Conservation (phyloP, 2,888 invertebrate genomes). For the Hirtodrosophila cameraria region DNA sequence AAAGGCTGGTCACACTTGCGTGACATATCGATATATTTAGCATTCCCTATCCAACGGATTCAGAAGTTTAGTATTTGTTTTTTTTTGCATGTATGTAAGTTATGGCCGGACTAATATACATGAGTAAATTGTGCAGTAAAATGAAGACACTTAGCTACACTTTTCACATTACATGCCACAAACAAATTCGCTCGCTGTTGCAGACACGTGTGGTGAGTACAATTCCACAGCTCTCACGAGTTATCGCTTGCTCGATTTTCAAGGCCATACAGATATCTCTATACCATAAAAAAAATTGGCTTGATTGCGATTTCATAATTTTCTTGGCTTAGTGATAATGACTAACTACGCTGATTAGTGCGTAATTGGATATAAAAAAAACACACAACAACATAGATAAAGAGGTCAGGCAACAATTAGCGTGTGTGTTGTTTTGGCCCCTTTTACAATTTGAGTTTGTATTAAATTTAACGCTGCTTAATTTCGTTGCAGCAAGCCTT, state of each 20-base stretch:
- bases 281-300: constrained; percentile 17
- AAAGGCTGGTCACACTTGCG: constrained; percentile 24
- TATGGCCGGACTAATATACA: constrained; percentile 80
- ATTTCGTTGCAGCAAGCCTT: constrained; percentile 79
- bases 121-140: constrained; percentile 78
- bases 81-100: constrained; percentile 57
- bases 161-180: constrained; percentile 41
- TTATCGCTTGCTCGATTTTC: constrained; percentile 36
- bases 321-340: constrained; percentile 24
- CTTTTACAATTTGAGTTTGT: constrained; percentile 25
- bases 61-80: constrained; percentile 52
- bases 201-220: constrained; percentile 68
- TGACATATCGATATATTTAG: constrained; percentile 36
- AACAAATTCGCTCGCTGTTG: constrained; percentile 24
- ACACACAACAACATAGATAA: constrained; percentile 24
- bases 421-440: constrained; percentile 79
- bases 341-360: constrained; percentile 9
- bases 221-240: background rate
- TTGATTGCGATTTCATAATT: constrained; percentile 75
- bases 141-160: constrained; percentile 44
- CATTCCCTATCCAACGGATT: constrained; percentile 17
- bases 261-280: too few relatives aligned
- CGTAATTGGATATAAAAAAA: too few relatives aligned
- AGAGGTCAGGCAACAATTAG: constrained; percentile 67
- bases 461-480: constrained; percentile 59